phyloP scores from a whole-genome alignment of 2,797 vertebrate species.

The Eulemur albifrons region DNA sequence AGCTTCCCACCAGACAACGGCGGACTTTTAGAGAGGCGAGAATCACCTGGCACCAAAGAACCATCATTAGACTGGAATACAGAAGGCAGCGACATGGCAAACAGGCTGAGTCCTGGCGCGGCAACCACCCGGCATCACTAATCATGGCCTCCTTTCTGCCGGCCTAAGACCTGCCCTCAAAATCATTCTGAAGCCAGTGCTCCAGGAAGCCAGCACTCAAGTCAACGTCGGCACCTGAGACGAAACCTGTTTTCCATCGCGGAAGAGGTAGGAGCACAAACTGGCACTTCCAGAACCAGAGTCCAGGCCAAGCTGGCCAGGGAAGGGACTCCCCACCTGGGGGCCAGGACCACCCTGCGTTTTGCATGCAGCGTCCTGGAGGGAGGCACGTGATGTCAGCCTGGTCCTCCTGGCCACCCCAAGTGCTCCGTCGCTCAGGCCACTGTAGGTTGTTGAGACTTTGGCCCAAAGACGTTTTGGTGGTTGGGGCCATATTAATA shows the following conservation, averaged over 20 bases:
- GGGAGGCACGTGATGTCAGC: background rate
- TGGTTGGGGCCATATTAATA: background rate
- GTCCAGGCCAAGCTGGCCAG: background rate
- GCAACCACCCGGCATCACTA: fast-evolving
- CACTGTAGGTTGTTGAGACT: background rate
- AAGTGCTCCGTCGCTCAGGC: background rate
- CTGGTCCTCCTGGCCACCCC: background rate
- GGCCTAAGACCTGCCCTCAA: background rate
- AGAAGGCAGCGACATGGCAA: fast-evolving
- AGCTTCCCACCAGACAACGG: background rate
- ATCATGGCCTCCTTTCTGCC: background rate
- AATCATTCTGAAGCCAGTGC: background rate
- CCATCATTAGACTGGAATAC: background rate
- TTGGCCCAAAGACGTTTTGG: background rate
- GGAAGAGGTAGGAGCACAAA: background rate
- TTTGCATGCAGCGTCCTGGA: background rate
- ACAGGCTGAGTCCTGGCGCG: fast-evolving
- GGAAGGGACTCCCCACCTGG: too few species aligned
- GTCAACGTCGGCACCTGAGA: background rate
- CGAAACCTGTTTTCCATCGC: background rate
- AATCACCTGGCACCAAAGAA: background rate
- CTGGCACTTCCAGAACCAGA: background rate
- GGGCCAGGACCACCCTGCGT: fast-evolving
- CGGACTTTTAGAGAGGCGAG: background rate
- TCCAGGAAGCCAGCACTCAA: background rate